phyloP scores from a whole-genome alignment of 2,797 vertebrate genomes.

The Gastrophryne carolinensis region DNA sequence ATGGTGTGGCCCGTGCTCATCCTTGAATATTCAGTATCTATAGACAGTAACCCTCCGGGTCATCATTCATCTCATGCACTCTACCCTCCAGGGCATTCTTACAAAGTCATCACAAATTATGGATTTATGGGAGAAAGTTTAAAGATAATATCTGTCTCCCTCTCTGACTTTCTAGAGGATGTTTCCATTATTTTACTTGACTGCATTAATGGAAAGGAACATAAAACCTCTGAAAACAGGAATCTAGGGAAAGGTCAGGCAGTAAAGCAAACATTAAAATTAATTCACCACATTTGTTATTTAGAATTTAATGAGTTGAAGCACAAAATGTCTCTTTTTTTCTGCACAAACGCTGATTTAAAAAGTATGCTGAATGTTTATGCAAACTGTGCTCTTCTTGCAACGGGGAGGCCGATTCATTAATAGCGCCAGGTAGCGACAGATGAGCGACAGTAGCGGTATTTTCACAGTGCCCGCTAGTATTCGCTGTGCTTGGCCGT shows the following conservation, averaged over 20 bases:
- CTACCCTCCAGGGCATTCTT: constrained; percentile 19
- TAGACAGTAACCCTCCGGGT: constrained; percentile 11
- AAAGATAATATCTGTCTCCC: constrained; percentile 22
- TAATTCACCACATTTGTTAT: not conserved
- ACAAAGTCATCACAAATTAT: constrained; percentile 38
- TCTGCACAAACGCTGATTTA: too few species aligned
- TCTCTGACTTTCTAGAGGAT: not conserved
- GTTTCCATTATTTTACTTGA: constrained; percentile 24
- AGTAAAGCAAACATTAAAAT: not conserved
- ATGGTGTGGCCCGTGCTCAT: constrained; percentile 27
- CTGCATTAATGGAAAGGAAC: constrained; percentile 1
- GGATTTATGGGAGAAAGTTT: constrained; percentile 37
- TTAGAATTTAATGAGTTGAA: not conserved
- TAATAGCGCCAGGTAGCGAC: too few species aligned
- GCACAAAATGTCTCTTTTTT: too few species aligned
- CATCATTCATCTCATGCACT: constrained; percentile 19
- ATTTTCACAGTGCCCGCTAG: too few species aligned
- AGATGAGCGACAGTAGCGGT: too few species aligned
- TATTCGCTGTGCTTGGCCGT: too few species aligned
- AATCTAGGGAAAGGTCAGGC: not conserved
- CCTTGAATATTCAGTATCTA: constrained; percentile 36
- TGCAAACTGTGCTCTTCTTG: too few species aligned
- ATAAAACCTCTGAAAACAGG: not conserved
- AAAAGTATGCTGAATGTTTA: too few species aligned
- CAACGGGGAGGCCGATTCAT: too few species aligned